Base-by-base conservation (phyloP, 2,888 invertebrate genomes). In the Hofmannophila pseudospretella region DNA sequence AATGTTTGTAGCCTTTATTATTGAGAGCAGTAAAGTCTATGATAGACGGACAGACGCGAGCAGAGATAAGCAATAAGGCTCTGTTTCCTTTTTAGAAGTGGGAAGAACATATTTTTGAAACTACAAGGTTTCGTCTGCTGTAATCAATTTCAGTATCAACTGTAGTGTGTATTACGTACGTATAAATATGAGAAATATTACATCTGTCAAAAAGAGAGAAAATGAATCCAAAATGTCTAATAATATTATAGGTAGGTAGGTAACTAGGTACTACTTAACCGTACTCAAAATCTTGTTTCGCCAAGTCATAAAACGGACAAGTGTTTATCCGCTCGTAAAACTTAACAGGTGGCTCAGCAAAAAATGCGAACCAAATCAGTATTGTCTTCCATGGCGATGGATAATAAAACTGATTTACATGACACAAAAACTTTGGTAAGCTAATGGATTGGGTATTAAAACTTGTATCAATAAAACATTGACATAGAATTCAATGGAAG, bases 391-490 rank as follows among this genome's bases (percentile, higher is more conserved):
- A 9, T 32, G 22, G 12, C 32, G 38, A 37, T 38, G 20, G 19
- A 28, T 31, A 39, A 46, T 56, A 49, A 49, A 58, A 46, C 29
- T 43, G 36, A 47, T 58, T 58, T 43, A 50, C 37, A 46, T 48
- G 36, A 25, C 4, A 2, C 25, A 25, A 25, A 25, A 11, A 12
- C 7, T 3, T 20, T 7, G 20, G 2, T 20, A 20, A 20, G 20
- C 8, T 8, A 2, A 5, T 20, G 7, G 20, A 20, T 20, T 7
- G 5, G 5, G 8, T 7, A 20, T 20, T 20, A 20, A 20, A 20
- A 20, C 20, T 7, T 7, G 20, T 7, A 20, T 19, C 19, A 19
- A 5, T 4, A 19, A 19, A 19, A 5, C 5, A 19, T 3, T 5
- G 20, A 20, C 5, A 20, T 20, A 20, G 20, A 8, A 5, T 5